Evolutionary conservation across 1,140 invertebrate genomes (phyloP), one percentile per base, ranked within the genome.

Genomic region (Octopus bimaculoides): DNA sequence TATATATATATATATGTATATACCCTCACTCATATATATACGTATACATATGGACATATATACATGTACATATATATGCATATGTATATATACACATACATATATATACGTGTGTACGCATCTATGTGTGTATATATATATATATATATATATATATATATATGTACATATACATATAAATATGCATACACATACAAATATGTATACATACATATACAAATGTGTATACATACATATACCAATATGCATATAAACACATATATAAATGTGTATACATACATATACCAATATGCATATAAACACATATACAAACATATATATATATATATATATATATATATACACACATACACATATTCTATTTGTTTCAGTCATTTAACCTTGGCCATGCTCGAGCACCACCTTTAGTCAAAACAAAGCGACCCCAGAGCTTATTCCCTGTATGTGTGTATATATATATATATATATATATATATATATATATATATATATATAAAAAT

Each of bases 41-140:
- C n/a, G n/a, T n/a, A n/a, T n/a, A n/a, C n/a, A n/a, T n/a, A n/a
- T n/a, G n/a, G n/a, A n/a, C n/a, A 77, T 56, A 76, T 76, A 14
- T 78, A 55, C 53, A 52, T 75, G 20, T 79, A 54, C 54, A 5
- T 75, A 56, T 75, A 20, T 79, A n/a, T 53, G n/a, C 61, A 52
- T 52, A 12, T 66, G 52, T 75, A 7, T 4, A 26, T 55, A 26
- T n/a, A 78, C n/a, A 56, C 78, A 5, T 61, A 61, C 17, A 61
- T 61, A 61, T 3, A 61, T 61, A 17, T 3, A 61, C 3, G 56
- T 61, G 3, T 61, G 3, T 3, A 61, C 3, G 3, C 3, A 17
- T 3, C 1, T 3, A 61, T 61, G 3, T 61, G 3, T 61, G 3
- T 17, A 61, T 61, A 61, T 61, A 61, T 3, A 17, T 61, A 61